Evolutionary conservation across 2,113 vertebrate species (phyloP).

Genomic region (Sceloporus undulatus): DNA sequence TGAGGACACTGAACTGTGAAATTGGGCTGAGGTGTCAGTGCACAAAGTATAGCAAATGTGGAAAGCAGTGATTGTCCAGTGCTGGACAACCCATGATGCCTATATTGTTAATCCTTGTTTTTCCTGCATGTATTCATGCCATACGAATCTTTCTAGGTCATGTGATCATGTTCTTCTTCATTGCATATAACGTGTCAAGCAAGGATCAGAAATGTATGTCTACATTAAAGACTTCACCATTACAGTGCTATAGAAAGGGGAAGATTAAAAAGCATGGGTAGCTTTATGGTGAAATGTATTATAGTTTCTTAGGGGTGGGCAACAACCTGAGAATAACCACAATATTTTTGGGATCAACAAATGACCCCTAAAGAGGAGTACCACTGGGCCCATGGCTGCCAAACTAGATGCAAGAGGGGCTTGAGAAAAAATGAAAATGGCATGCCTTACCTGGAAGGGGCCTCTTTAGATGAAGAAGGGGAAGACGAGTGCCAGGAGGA

Average conservation of each 20-base stretch:
- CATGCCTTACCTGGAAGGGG: no score
- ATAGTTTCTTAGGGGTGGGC: not conserved
- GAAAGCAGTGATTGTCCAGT: conserved; percentile 31
- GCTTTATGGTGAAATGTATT: not conserved
- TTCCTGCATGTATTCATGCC: not conserved
- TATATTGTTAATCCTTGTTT: not conserved
- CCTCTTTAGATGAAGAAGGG: no score
- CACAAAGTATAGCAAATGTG: conserved; percentile 19
- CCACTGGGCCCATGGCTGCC: no score
- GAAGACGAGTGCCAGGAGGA: no score
- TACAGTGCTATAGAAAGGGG: not conserved
- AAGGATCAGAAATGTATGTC: not conserved
- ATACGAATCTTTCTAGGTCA: not conserved
- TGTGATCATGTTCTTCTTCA: conserved; percentile 13
- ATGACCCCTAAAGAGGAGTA: no score
- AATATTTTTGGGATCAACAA: no score
- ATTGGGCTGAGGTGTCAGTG: conserved; percentile 49
- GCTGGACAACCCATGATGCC: conserved; percentile 12
- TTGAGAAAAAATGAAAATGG: no score
- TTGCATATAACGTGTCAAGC: not conserved
- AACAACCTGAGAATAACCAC: not conserved
- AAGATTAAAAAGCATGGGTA: not conserved
- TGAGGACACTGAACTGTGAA: conserved; percentile 60
- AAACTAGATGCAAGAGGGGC: no score
- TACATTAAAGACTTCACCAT: not conserved